These are phyloP conservation scores for Encarsia formosa DNA, from an alignment of 2,888 invertebrate genomes.

Conservation along the genomic window DNA sequence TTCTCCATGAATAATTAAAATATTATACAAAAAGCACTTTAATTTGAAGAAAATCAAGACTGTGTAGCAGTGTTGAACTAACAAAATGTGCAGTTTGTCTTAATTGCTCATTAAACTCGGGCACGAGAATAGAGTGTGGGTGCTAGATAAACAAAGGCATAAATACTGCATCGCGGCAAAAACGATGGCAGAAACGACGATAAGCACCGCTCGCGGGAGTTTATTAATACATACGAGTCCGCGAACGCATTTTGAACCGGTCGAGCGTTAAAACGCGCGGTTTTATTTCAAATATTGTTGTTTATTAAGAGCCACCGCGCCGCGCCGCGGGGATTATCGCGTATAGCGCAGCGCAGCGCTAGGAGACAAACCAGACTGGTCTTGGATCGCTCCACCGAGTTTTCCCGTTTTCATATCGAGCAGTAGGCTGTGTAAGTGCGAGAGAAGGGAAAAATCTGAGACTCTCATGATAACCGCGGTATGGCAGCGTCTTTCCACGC, in stretches of 20 bases:
- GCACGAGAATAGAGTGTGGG: constrained; percentile 13
- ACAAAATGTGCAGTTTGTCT: too few relatives aligned
- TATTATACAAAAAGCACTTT: too few relatives aligned
- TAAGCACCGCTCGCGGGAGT: not conserved
- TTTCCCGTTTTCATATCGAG: constrained; percentile 19
- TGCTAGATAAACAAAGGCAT: constrained; percentile 27
- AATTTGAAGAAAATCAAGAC: too few relatives aligned
- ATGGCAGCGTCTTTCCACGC: too few relatives aligned
- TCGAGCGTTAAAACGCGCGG: constrained; percentile 12
- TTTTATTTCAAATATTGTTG: constrained; percentile 23
- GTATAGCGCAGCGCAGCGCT: constrained; percentile 9
- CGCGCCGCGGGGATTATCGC: not conserved
- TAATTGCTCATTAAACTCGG: not conserved
- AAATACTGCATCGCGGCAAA: constrained; percentile 16
- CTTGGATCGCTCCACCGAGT: constrained; percentile 2
- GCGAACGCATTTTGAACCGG: constrained; percentile 10
- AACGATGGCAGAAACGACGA: constrained; percentile 9
- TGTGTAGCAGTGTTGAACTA: too few relatives aligned
- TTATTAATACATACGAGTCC: too few relatives aligned
- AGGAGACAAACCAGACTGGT: constrained; percentile 23
- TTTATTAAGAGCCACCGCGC: constrained; percentile 17
- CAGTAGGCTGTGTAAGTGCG: not conserved
- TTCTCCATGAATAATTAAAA: too few relatives aligned
- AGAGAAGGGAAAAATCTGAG: not conserved
- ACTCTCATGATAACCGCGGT: too few relatives aligned